A percentile compares a stretch with the other conserved stretches of the same genome.
phyloP scores from a whole-genome alignment of 2,888 invertebrate species.

The Eristalis arbustorum region DNA sequence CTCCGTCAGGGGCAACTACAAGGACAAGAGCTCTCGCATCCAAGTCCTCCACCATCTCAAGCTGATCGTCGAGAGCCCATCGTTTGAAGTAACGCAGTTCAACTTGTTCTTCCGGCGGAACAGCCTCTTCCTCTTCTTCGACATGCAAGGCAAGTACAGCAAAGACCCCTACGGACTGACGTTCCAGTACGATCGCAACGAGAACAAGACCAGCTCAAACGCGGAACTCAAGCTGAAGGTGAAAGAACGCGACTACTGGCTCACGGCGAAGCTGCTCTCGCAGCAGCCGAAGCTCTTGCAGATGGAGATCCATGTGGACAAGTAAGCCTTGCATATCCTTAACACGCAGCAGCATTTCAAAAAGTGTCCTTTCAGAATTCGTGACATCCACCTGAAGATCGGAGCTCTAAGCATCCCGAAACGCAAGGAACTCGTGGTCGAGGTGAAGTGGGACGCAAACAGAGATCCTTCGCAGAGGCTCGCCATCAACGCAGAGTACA shows the following conservation, averaged over 20 bases:
- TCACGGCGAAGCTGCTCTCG: constrained; percentile 84
- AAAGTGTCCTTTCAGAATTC: constrained; percentile 81
- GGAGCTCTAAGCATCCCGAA: constrained; percentile 83
- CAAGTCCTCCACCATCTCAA: constrained; percentile 87
- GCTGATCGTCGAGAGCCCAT: constrained; percentile 86
- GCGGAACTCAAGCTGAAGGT: constrained; percentile 84
- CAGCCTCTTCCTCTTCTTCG: constrained; percentile 85
- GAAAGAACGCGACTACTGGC: constrained; percentile 85
- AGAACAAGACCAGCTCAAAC: constrained; percentile 84
- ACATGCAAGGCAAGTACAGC: constrained; percentile 84
- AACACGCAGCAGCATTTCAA: not conserved
- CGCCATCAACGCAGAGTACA: constrained; percentile 82
- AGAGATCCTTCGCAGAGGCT: constrained; percentile 86
- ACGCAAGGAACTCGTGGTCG: constrained; percentile 85
- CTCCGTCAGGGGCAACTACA: constrained; percentile 86
- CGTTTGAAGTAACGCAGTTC: constrained; percentile 86
- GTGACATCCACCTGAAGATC: constrained; percentile 87
- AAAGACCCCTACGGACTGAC: constrained; percentile 85
- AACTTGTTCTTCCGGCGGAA: constrained; percentile 86
- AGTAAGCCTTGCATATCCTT: constrained; percentile 82
- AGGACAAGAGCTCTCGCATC: constrained; percentile 86
- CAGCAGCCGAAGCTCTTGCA: constrained; percentile 85
- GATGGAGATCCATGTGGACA: constrained; percentile 89
- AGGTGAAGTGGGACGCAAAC: constrained; percentile 93
- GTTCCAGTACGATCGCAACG: constrained; percentile 83